A percentile compares a stretch with the other conserved stretches of the same genome.
These are phyloP conservation scores for Sterna hirundo DNA, from an alignment of 2,113 vertebrate species.

Conservation along the genomic window DNA sequence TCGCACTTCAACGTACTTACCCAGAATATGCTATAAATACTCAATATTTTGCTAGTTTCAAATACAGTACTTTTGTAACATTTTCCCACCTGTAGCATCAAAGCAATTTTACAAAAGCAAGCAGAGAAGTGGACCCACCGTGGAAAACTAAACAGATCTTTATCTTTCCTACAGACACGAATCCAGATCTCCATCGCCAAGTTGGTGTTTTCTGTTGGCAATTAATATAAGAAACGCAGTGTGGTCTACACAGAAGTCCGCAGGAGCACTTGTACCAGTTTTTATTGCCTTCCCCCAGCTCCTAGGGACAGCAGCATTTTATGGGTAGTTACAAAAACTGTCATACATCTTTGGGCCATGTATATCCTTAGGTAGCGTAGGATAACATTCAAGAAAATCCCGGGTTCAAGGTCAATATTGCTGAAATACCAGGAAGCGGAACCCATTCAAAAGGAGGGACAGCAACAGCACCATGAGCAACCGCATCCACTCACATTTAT, in stretches of 20 bases:
- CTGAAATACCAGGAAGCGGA: background rate
- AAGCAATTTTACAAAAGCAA: background rate
- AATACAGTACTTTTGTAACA: background rate
- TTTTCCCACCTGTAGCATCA: background rate
- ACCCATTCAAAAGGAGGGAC: background rate
- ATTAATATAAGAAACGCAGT: rapidly evolving
- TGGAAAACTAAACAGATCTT: background rate
- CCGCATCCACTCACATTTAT: rapidly evolving
- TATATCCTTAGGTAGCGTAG: background rate
- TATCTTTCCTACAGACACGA: background rate
- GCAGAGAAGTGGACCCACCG: background rate
- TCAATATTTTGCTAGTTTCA: background rate
- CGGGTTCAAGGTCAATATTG: rapidly evolving
- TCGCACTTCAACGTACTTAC: background rate
- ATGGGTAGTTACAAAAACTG: background rate
- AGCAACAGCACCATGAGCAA: background rate
- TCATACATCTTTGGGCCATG: rapidly evolving
- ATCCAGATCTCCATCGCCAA: background rate
- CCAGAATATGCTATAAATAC: rapidly evolving
- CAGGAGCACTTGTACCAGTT: background rate
- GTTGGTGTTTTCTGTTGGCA: background rate
- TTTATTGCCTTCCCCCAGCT: background rate
- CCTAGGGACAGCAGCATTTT: background rate
- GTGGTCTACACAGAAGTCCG: background rate
- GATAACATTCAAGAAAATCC: rapidly evolving